phyloP scores from a whole-genome alignment of 2,888 invertebrate genomes.

The Metallyticus violacea region DNA sequence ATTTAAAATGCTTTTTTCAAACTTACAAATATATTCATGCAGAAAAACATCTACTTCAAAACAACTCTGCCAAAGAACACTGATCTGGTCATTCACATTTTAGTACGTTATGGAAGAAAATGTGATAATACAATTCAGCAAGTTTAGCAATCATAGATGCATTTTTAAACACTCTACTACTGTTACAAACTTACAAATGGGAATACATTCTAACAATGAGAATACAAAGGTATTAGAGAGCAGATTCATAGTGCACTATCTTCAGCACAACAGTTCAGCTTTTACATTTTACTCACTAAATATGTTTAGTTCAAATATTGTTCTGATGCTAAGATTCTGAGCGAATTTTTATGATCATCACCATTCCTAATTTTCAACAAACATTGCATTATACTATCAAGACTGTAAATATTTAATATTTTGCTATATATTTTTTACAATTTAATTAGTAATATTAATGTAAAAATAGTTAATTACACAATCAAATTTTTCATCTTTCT shows the following conservation, averaged over 20 bases:
- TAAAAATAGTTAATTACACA: background rate
- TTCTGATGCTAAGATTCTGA: background rate
- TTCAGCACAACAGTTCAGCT: background rate
- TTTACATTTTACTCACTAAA: background rate
- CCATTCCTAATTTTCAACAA: background rate
- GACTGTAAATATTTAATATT: slow-evolving; percentile 10
- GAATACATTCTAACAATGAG: background rate
- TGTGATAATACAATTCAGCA: background rate
- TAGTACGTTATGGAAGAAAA: background rate
- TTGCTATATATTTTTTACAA: slow-evolving; percentile 16
- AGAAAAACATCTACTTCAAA: background rate
- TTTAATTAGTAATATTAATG: background rate
- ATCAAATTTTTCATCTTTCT: background rate
- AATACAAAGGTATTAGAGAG: background rate
- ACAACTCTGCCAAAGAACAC: background rate
- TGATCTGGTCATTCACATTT: background rate
- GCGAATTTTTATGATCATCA: background rate
- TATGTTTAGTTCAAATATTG: background rate
- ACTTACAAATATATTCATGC: background rate
- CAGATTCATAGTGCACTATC: background rate
- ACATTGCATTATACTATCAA: background rate
- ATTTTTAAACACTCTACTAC: background rate
- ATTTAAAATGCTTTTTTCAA: background rate
- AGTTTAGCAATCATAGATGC: background rate
- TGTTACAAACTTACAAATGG: background rate